Percentiles rank a stretch among this genome's conserved stretches.
Conservation (phyloP, 2,888 invertebrate genomes). For the Tiliacea citrago region DNA sequence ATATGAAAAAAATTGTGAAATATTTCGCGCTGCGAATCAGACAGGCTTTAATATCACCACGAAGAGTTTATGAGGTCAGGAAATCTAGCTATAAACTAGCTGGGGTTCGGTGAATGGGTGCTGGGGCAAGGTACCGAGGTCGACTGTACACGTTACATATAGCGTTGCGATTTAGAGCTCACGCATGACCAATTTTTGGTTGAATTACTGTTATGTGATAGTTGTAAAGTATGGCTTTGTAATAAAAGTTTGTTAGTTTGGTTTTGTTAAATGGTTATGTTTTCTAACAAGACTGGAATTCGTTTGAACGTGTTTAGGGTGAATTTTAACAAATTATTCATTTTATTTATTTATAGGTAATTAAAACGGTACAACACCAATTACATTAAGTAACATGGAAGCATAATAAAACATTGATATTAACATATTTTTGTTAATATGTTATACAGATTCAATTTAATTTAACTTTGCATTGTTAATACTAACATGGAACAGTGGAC, state of each 20-base stretch:
- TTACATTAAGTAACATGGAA: no score
- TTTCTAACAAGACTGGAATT: slow-evolving; percentile 2
- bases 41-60: slow-evolving; percentile 62
- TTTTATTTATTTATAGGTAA: no score
- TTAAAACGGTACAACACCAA: no score
- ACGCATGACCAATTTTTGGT: slow-evolving; percentile 53
- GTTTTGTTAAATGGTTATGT: slow-evolving; percentile 28
- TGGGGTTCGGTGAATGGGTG: slow-evolving; percentile 29
- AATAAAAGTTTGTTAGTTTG: slow-evolving; percentile 27
- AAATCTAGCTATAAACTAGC: slow-evolving; percentile 62
- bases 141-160: slow-evolving; percentile 49
- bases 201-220: slow-evolving; percentile 37
- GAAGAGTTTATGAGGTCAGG: slow-evolving; percentile 65
- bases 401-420: no score
- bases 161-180: slow-evolving; percentile 25
- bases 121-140: slow-evolving; percentile 39
- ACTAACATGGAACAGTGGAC: no score
- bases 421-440: no score
- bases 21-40: slow-evolving; percentile 56
- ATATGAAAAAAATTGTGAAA: slow-evolving; percentile 45
- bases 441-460: no score
- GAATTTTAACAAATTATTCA: no score
- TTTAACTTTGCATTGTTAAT: no score
- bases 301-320: not conserved
- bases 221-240: slow-evolving; percentile 39